A percentile compares a stretch with the other conserved stretches of the same genome.
These are phyloP conservation scores for Ferdinandea cuprea DNA, from an alignment of 2,888 invertebrate genomes.

Conservation along the genomic window DNA sequence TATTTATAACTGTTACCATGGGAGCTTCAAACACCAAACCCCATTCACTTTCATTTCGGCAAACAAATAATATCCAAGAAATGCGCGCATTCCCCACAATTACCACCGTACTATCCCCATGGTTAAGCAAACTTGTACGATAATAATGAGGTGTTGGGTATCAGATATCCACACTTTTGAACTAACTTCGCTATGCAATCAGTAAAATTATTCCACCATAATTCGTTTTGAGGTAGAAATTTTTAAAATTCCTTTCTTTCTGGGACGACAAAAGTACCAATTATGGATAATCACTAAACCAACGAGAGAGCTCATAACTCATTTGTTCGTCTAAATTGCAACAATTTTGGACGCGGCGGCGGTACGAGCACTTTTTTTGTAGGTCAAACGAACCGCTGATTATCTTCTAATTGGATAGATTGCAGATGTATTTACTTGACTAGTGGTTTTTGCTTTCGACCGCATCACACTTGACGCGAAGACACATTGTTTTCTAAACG, in stretches of 20 bases:
- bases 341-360: slow-evolving; percentile 45
- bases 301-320: slow-evolving; percentile 33
- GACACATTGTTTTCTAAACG: slow-evolving; percentile 49
- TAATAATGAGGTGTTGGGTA: slow-evolving; percentile 8
- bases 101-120: background rate
- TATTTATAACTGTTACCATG: too few species aligned
- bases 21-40: too few species aligned
- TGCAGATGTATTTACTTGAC: slow-evolving; percentile 24
- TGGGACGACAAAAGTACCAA: slow-evolving; percentile 36
- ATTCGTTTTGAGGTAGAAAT: background rate
- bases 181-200: slow-evolving; percentile 1
- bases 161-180: slow-evolving; percentile 14
- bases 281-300: slow-evolving; percentile 4
- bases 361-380: slow-evolving; percentile 8
- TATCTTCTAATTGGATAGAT: slow-evolving; percentile 57
- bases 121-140: background rate
- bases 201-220: slow-evolving; percentile 7
- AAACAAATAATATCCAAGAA: too few species aligned
- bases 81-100: background rate
- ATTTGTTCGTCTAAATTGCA: slow-evolving; percentile 53
- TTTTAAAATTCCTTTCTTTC: slow-evolving; percentile 40
- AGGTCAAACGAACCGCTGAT: slow-evolving; percentile 38
- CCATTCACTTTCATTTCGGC: too few species aligned
- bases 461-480: slow-evolving; percentile 30
- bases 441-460: slow-evolving; percentile 1